Evolutionary conservation across 1,140 invertebrate species (phyloP).

Genomic region (Rhysida immarginata): DNA sequence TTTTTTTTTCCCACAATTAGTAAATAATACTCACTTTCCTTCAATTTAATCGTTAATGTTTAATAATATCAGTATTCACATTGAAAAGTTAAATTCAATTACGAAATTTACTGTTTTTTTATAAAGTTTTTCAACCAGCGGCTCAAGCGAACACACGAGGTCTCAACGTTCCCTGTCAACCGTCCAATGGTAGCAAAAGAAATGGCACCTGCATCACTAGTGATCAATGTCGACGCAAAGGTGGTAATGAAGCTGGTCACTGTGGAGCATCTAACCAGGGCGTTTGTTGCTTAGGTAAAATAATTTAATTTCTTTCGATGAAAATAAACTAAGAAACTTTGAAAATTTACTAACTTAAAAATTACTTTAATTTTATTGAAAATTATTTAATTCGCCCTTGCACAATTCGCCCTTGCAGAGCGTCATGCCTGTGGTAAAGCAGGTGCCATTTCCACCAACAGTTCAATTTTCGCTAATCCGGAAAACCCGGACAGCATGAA

Average conservation of each 20-base stretch:
- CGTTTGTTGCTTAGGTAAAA: constrained; percentile 2
- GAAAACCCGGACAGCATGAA: constrained; percentile 26
- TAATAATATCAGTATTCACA: too few species aligned
- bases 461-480: constrained; percentile 25
- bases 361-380: not conserved
- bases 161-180: not conserved
- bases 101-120: too few species aligned
- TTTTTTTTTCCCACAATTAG: too few species aligned
- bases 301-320: not conserved
- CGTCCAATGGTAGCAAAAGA: not conserved
- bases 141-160: not conserved
- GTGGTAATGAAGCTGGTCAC: not conserved
- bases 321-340: not conserved
- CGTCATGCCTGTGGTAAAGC: constrained; percentile 9
- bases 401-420: not conserved
- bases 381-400: not conserved
- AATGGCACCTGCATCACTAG: constrained; percentile 1
- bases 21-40: too few species aligned
- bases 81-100: too few species aligned
- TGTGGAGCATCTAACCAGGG: not conserved
- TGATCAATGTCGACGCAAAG: not conserved
- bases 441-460: constrained; percentile 21
- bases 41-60: too few species aligned
- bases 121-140: too few species aligned
- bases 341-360: not conserved